Evolutionary conservation across 2,113 vertebrate species (phyloP), one percentile per base, ranked within the genome.

Genomic region (Cavia porcellus): DNA sequence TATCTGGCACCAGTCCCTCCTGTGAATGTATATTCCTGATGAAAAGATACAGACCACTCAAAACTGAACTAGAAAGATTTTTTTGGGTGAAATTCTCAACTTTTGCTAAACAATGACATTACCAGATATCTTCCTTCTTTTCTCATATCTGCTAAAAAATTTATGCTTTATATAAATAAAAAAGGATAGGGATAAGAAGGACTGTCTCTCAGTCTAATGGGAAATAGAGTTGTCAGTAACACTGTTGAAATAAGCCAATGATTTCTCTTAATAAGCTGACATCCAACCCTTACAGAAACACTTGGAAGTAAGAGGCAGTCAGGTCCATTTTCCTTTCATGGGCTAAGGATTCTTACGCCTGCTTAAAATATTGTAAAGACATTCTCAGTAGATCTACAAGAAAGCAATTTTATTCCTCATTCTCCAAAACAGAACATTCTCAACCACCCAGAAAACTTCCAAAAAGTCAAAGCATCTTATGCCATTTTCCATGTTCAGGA

Each of bases 81-180:
- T 57, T 57, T 94, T 59, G 35, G 47, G 97, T 96, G 86, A 81
- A 32, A 92, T 42, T 68, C 12, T 80, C n/a, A 94, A n/a, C 64
- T 84, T 94, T 80, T 96, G 5, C 62, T 97, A 45, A 30, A 79
- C 97, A 98, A 96, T 4, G 35, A 57, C 52, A 94, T 66, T 92
- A 77, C 96, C 98, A 89, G 77, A 81, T 97, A 70, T 74, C 62
- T 93, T 93, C 66, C 45, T 83, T 96, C 88, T 97, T 92, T 59
- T 74, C 4, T 35, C 4, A 25, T 32, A 62, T 70, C 89, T 83
- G 72, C 96, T 92, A 83, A 95, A 13, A 74, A 96, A 92, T 57
- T 83, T 89, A 97, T 95, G 50, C 32, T 64, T 50, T 32, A 52
- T 89, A 96, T 7, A 96, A 94, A 50, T n/a, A 96, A 45, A 94